Evolutionary conservation across 1,140 invertebrate genomes (phyloP).

Genomic region (Pogonomyrmex californicus): DNA sequence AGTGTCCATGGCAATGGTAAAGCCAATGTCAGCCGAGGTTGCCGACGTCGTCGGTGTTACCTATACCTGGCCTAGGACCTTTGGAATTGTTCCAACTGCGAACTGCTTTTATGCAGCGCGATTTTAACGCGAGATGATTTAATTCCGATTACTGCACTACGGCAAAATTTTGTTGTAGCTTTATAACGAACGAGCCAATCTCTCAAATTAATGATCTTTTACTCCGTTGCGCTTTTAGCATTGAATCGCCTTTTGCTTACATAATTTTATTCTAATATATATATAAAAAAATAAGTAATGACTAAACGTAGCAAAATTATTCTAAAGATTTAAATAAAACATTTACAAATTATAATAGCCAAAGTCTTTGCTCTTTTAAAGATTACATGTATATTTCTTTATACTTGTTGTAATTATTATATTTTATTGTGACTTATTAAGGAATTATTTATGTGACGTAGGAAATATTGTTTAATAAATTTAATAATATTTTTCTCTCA

Average conservation of each 20-base stretch:
- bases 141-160: background rate
- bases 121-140: conserved; percentile 36
- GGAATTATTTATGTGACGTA: background rate
- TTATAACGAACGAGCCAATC: background rate
- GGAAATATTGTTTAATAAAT: background rate
- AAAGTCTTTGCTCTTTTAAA: background rate
- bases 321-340: background rate
- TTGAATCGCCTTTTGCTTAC: background rate
- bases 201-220: conserved; percentile 3
- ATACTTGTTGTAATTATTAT: background rate
- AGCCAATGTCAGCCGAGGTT: conserved; percentile 62
- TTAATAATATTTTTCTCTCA: background rate
- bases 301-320: background rate
- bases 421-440: background rate
- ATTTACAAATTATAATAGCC: background rate
- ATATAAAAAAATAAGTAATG: background rate
- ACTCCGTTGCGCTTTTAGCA: no score
- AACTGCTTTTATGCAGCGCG: background rate
- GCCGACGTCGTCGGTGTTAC: background rate
- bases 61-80: conserved; percentile 35
- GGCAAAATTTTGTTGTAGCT: background rate
- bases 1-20: conserved; percentile 65
- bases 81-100: conserved; percentile 56
- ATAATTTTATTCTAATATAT: background rate
- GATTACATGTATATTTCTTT: background rate